phyloP scores from a whole-genome alignment of 2,888 invertebrate genomes.

The Mythimna vitellina region DNA sequence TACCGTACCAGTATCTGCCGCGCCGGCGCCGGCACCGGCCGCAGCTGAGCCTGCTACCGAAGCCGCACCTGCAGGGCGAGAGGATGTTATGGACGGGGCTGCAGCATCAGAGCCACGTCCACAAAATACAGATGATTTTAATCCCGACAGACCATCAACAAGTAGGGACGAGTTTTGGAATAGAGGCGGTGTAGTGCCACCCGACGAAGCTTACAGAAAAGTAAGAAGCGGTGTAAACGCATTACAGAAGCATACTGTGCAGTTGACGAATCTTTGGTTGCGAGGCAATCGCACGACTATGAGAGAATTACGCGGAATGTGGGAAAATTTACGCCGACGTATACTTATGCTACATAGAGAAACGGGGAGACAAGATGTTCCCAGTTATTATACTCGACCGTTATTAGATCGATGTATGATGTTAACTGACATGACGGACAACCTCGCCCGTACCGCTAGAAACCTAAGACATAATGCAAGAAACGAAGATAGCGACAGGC shows the following conservation, averaged over 20 bases:
- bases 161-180: constrained; percentile 81
- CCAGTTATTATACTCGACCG: constrained; percentile 83
- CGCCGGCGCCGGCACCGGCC: neutral
- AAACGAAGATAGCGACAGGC: constrained; percentile 68
- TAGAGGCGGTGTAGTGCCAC: constrained; percentile 73
- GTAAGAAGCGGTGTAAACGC: constrained; percentile 82
- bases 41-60: neutral
- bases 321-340: constrained; percentile 91
- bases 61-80: constrained; percentile 22
- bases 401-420: constrained; percentile 86
- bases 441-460: constrained; percentile 68
- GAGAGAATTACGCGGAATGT: constrained; percentile 91
- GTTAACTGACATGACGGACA: constrained; percentile 81
- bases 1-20: neutral
- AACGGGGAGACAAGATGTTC: constrained; percentile 81
- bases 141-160: constrained; percentile 78
- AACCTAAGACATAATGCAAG: constrained; percentile 70
- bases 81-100: constrained; percentile 14
- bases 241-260: constrained; percentile 81
- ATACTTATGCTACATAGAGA: constrained; percentile 89
- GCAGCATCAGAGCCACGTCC: constrained; percentile 42
- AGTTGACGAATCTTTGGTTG: constrained; percentile 83
- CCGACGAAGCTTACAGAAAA: constrained; percentile 83
- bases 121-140: constrained; percentile 44
- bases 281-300: constrained; percentile 85